Conservation (phyloP, 2,797 vertebrate genomes). For the Lepilemur septentrionalis region DNA sequence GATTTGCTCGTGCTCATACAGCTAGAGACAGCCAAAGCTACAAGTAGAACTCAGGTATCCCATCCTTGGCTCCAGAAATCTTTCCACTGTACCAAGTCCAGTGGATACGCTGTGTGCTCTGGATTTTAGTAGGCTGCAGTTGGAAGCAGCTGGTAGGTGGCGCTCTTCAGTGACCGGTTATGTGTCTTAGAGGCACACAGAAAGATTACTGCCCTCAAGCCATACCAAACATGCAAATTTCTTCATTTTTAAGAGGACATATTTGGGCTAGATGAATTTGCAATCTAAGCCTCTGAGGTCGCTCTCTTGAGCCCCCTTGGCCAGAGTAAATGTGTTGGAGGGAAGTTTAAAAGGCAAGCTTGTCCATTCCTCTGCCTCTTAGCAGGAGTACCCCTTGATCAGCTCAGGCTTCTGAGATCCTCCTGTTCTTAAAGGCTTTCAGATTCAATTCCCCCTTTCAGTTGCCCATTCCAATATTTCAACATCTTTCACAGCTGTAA, state of each 20-base stretch:
- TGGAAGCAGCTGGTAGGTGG: neutral
- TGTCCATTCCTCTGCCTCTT: neutral
- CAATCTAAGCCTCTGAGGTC: neutral
- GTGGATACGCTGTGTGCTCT: neutral
- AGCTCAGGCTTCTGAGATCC: neutral
- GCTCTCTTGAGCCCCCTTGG: neutral
- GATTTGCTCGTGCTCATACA: neutral
- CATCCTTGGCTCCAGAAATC: neutral
- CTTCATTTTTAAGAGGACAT: neutral
- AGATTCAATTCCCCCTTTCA: neutral
- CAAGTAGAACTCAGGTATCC: neutral
- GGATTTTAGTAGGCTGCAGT: neutral
- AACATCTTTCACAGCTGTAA: neutral
- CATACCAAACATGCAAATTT: neutral
- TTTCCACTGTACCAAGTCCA: neutral
- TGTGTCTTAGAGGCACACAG: neutral
- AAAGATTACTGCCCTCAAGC: neutral
- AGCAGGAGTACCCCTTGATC: neutral
- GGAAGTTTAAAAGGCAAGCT: neutral
- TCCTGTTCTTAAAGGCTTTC: neutral
- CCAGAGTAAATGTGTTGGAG: neutral
- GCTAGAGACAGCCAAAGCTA: conserved; percentile 7
- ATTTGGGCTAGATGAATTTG: neutral
- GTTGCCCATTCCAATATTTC: neutral
- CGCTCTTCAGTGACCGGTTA: neutral